Evolutionary conservation across 2,888 invertebrate genomes (phyloP).

Genomic region (Osedax frankpressi): DNA sequence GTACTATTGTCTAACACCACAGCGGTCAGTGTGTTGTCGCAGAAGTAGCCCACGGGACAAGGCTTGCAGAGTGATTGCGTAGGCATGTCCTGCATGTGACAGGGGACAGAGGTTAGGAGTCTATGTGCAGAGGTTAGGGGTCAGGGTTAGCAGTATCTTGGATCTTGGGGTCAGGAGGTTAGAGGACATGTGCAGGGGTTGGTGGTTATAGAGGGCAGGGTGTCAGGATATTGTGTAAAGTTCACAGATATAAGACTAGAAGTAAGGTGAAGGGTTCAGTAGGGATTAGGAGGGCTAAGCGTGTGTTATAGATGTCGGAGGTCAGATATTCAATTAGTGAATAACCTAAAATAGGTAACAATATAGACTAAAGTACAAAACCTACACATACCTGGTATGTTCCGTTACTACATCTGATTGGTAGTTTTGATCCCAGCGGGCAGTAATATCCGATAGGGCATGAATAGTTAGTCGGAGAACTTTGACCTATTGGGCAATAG

Average conservation of each 20-base stretch:
- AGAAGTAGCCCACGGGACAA: constrained; percentile 41
- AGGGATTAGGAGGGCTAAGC: too few species aligned
- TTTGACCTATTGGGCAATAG: constrained; percentile 40
- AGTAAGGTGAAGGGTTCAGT: too few species aligned
- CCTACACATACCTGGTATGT: constrained; percentile 34
- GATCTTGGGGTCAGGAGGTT: too few species aligned
- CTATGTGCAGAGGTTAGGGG: neutral
- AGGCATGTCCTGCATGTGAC: constrained; percentile 26
- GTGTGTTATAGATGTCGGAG: too few species aligned
- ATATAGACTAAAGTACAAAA: too few species aligned
- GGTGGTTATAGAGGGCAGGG: too few species aligned
- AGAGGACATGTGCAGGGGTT: too few species aligned
- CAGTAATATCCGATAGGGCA: constrained; percentile 42
- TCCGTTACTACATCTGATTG: constrained; percentile 36
- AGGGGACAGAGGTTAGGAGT: neutral
- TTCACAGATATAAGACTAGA: too few species aligned
- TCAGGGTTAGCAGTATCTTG: too few species aligned
- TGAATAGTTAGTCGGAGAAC: constrained; percentile 32
- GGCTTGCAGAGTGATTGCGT: constrained; percentile 33
- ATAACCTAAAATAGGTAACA: too few species aligned
- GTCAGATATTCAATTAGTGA: too few species aligned
- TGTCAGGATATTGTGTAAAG: too few species aligned
- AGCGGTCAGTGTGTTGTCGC: constrained; percentile 40
- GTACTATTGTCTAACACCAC: constrained; percentile 36
- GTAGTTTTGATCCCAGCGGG: constrained; percentile 31